Evolutionary conservation across 2,888 invertebrate species (phyloP).

Genomic region (Phaonia tiefii): DNA sequence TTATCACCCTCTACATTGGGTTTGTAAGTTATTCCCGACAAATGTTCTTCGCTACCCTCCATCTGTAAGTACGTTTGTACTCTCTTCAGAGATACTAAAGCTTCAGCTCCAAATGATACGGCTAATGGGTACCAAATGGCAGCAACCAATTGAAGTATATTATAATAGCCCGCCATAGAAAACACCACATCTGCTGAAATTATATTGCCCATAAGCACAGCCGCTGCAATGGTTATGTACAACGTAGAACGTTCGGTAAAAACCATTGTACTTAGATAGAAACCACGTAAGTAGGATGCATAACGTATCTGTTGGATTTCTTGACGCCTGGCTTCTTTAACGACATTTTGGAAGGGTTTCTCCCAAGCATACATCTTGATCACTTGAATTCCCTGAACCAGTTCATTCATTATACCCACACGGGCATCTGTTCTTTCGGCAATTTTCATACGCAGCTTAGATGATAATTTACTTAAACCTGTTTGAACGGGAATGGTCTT

Average conservation of each 20-base stretch:
- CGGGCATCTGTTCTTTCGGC: slow-evolving; percentile 93
- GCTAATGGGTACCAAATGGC: slow-evolving; percentile 84
- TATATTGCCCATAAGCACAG: slow-evolving; percentile 85
- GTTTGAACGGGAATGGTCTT: slow-evolving; percentile 91
- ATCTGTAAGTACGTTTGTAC: slow-evolving; percentile 82
- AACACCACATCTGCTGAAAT: slow-evolving; percentile 86
- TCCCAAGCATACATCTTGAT: slow-evolving; percentile 99
- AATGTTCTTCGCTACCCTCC: slow-evolving; percentile 81
- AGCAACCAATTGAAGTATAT: slow-evolving; percentile 85
- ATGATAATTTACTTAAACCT: slow-evolving; percentile 78
- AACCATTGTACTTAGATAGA: slow-evolving; percentile 87
- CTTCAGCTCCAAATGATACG: slow-evolving; percentile 83
- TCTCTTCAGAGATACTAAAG: slow-evolving; percentile 82
- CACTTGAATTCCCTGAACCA: slow-evolving; percentile 95
- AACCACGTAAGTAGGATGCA: slow-evolving; percentile 85
- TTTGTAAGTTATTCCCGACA: slow-evolving; percentile 75
- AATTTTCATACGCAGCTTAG: slow-evolving; percentile 85
- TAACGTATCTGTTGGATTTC: slow-evolving; percentile 84
- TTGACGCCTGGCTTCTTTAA: slow-evolving; percentile 87
- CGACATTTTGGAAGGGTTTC: slow-evolving; percentile 92
- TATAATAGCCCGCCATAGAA: slow-evolving; percentile 89
- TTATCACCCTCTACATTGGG: slow-evolving; percentile 67
- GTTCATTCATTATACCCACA: slow-evolving; percentile 96
- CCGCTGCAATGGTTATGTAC: slow-evolving; percentile 89
- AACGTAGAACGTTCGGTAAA: slow-evolving; percentile 93